Conservation (phyloP, 2,888 invertebrate genomes). For the Didymodactylos carnosus region DNA sequence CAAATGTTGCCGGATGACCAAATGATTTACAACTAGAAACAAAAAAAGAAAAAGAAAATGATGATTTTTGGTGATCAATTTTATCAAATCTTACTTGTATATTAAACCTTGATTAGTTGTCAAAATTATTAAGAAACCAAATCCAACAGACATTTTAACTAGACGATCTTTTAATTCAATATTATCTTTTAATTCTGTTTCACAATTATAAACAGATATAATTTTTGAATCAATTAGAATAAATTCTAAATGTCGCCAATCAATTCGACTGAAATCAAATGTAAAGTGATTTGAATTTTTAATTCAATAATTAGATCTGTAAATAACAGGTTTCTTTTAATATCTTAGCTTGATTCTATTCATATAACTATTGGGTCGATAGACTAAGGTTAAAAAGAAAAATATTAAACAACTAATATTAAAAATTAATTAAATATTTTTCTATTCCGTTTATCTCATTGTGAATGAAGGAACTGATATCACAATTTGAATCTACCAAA, state of each 20-base stretch:
- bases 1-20: slow-evolving; percentile 85
- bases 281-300: too few relatives aligned
- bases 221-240: slow-evolving; percentile 50
- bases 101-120: slow-evolving; percentile 82
- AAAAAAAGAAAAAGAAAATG: neutral
- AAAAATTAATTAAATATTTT: too few relatives aligned
- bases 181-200: slow-evolving; percentile 57
- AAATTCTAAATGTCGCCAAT: slow-evolving; percentile 62
- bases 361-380: too few relatives aligned
- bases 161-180: slow-evolving; percentile 79
- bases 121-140: slow-evolving; percentile 65
- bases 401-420: too few relatives aligned
- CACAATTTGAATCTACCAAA: too few relatives aligned
- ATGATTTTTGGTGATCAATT: neutral
- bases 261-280: slow-evolving; percentile 49
- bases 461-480: too few relatives aligned
- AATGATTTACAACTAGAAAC: slow-evolving; percentile 56
- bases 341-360: too few relatives aligned
- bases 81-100: slow-evolving; percentile 45
- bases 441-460: too few relatives aligned
- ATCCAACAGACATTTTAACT: slow-evolving; percentile 60
- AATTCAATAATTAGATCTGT: too few relatives aligned
- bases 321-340: too few relatives aligned
- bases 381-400: too few relatives aligned
- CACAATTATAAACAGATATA: slow-evolving; percentile 42